A percentile compares a stretch with the other conserved stretches of the same genome.
Evolutionary conservation across 2,888 invertebrate genomes (phyloP).

Genomic region (Calliopum simillimum): DNA sequence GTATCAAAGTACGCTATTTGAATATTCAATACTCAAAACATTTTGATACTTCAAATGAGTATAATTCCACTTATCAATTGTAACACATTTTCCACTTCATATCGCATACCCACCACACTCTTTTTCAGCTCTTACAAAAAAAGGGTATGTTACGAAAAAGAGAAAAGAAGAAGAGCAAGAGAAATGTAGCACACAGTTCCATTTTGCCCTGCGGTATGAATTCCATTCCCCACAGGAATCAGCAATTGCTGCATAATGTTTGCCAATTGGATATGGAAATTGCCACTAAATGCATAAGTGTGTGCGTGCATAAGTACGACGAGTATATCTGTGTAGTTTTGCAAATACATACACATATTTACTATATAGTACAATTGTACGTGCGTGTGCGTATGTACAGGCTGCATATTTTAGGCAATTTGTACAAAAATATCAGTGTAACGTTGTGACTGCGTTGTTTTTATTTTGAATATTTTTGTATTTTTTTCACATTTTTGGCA

Average conservation of each 20-base stretch:
- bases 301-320: constrained; percentile 18
- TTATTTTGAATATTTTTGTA: not conserved
- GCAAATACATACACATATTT: not conserved
- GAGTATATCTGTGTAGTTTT: not conserved
- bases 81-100: too few species aligned
- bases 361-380: not conserved
- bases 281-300: constrained; percentile 37
- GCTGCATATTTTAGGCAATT: constrained; percentile 25
- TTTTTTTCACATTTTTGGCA: constrained; percentile 15
- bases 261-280: constrained; percentile 46
- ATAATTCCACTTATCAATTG: too few species aligned
- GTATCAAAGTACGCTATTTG: too few species aligned
- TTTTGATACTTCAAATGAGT: too few species aligned
- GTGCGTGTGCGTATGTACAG: not conserved
- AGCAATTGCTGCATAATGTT: constrained; percentile 41
- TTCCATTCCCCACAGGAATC: constrained; percentile 23
- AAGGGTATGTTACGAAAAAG: not conserved
- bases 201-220: not conserved
- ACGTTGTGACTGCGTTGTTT: not conserved
- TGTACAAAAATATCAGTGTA: constrained; percentile 6
- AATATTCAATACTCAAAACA: too few species aligned
- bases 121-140: too few species aligned
- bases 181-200: not conserved
- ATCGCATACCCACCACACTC: too few species aligned
- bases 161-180: not conserved